Evolutionary conservation across 2,888 invertebrate species (phyloP).

Genomic region (Apodemia mormo): DNA sequence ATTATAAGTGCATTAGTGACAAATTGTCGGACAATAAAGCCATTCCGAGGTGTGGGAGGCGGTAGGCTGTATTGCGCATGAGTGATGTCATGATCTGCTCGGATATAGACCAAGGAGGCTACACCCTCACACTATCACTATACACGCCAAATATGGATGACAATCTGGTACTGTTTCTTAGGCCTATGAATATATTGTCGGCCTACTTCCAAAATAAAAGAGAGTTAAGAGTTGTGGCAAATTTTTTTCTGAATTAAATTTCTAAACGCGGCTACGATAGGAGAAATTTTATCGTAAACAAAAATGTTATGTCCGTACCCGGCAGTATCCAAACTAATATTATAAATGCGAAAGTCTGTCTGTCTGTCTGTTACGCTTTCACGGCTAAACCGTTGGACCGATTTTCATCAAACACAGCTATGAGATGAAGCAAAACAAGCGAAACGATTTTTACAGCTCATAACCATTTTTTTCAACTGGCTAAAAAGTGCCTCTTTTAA

Average conservation of each 20-base stretch:
- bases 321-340: too few species aligned
- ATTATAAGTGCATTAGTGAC: conserved; percentile 25
- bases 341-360: too few species aligned
- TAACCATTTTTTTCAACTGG: too few species aligned
- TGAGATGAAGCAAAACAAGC: too few species aligned
- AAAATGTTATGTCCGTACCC: too few species aligned
- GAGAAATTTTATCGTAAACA: too few species aligned
- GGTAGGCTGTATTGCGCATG: conserved; percentile 9
- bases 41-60: conserved; percentile 4
- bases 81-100: conserved; percentile 4
- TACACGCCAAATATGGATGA: not conserved
- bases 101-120: conserved; percentile 8
- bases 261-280: not conserved
- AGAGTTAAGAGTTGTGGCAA: too few species aligned
- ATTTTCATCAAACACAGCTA: too few species aligned
- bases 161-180: not conserved
- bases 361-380: too few species aligned
- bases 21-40: conserved; percentile 34
- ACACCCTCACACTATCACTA: conserved; percentile 13
- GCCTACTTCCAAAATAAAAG: not conserved
- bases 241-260: not conserved
- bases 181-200: not conserved
- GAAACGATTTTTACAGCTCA: too few species aligned
- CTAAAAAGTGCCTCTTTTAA: too few species aligned
- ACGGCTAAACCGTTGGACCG: too few species aligned